These are phyloP conservation scores for Cistogaster globosa DNA, from an alignment of 2,888 invertebrate species.

Conservation along the genomic window DNA sequence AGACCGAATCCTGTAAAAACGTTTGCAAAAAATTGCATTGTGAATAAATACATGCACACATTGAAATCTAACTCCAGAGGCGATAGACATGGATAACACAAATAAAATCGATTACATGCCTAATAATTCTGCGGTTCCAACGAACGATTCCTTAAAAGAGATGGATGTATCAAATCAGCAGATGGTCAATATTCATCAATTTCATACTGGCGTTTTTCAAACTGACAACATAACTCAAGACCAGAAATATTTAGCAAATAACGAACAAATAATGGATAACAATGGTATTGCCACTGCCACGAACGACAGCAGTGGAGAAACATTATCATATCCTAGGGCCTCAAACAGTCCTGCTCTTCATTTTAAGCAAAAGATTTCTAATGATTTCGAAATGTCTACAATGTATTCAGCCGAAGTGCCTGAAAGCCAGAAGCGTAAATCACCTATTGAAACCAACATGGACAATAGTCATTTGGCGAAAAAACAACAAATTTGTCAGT, in stretches of 20 bases:
- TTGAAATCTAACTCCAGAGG: background rate
- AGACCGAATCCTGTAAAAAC: constrained; percentile 7
- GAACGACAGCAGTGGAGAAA: background rate
- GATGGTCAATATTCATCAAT: constrained; percentile 1
- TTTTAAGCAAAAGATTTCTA: background rate
- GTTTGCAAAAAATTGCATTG: background rate
- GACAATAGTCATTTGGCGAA: constrained; percentile 56
- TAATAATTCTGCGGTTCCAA: constrained; percentile 9
- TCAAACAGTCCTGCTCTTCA: background rate
- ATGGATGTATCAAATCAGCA: constrained; percentile 29
- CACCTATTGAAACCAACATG: constrained; percentile 37
- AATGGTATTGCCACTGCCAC: background rate
- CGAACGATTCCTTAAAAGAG: constrained; percentile 31
- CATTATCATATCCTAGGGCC: background rate
- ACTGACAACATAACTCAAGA: background rate
- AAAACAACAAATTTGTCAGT: constrained; percentile 56
- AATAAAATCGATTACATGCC: constrained; percentile 24
- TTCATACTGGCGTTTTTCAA: background rate
- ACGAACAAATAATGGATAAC: background rate
- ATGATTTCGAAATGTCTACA: constrained; percentile 10
- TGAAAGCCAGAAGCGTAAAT: constrained; percentile 62
- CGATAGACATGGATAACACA: constrained; percentile 30
- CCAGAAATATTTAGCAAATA: background rate
- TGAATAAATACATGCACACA: background rate
- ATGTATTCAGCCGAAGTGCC: constrained; percentile 3